Evolutionary conservation across 23 tunicate genomes (phyloP), one percentile per base, ranked within the genome.

Genomic region (Halocynthia roretzi): DNA sequence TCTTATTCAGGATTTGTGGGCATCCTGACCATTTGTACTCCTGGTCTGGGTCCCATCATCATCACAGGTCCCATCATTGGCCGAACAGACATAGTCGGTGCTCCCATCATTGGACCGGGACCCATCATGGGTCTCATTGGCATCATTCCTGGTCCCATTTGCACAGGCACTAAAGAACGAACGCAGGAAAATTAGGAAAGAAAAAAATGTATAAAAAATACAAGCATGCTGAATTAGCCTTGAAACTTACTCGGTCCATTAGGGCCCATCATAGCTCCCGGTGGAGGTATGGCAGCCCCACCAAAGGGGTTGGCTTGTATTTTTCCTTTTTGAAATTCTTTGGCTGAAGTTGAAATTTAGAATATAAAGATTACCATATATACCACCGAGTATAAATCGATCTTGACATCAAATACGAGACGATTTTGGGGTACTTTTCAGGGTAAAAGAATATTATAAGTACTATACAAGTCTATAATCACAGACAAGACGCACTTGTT

Each of bases 301-400:
- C 83, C 97, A 71, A 90, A 90, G 9, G 91, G 91, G 56, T 76
- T 70, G 19, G 80, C 84, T 44, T 81, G 74, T 8, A 92, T 92
- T 66, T 92, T 78, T 53, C 98, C 98, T 74, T 92, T 83, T 52
- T 92, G 98, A 68, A 92, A 92, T 22, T 91, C 98, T 69, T 83
- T 86, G 10, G 98, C 78, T 73, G 55, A 22, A 71, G 49, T 8
- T 10, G 44, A n/a, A n/a, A n/a, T n/a, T n/a, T n/a, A n/a, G n/a
- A n/a, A n/a, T n/a, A n/a, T n/a, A n/a, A n/a, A n/a, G n/a, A n/a
- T n/a, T n/a, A n/a, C n/a, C n/a, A n/a, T n/a, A n/a, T n/a, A n/a
- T n/a, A n/a, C n/a, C n/a, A n/a, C n/a, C n/a, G n/a, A n/a, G n/a
- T n/a, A n/a, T n/a, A n/a, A n/a, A n/a, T n/a, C n/a, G n/a, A n/a